Conservation (phyloP, 2,888 invertebrate genomes). For the Rutpela maculata region DNA sequence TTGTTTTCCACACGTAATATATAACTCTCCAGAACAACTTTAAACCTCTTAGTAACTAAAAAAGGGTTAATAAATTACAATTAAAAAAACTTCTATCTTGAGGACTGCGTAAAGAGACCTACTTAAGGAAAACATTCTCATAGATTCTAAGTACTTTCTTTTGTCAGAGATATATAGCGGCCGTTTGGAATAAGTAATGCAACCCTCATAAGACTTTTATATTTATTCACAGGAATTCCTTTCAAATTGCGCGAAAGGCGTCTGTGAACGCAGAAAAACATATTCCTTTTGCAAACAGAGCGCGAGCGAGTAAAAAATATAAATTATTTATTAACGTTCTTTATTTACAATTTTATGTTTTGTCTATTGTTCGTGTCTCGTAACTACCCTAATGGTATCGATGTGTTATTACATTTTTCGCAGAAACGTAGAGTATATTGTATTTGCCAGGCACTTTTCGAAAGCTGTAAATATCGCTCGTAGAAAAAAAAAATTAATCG, state of each 20-base stretch:
- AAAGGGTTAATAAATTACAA: constrained; percentile 21
- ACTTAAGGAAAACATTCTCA: constrained; percentile 21
- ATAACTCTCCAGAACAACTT: neutral
- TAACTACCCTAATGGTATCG: no score
- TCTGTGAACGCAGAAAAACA: neutral
- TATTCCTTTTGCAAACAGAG: neutral
- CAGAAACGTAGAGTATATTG: no score
- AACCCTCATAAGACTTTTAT: constrained; percentile 26
- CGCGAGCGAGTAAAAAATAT: constrained; percentile 11
- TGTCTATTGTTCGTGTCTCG: no score
- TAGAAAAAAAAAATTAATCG: no score
- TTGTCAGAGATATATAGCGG: constrained; percentile 19
- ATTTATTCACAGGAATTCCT: constrained; percentile 14
- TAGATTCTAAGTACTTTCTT: constrained; percentile 21
- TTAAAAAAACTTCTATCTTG: constrained; percentile 6
- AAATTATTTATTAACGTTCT: constrained; percentile 20
- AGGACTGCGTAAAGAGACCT: neutral
- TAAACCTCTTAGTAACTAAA: neutral
- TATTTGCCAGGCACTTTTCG: no score
- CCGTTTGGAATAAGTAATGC: constrained; percentile 1
- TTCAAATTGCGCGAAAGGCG: neutral
- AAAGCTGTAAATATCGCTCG: no score
- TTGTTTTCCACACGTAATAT: constrained; percentile 3
- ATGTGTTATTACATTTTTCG: no score
- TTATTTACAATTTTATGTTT: constrained; percentile 4